Evolutionary conservation across 2,888 invertebrate species (phyloP), one percentile per base, ranked within the genome.

Genomic region (Bibio marci): DNA sequence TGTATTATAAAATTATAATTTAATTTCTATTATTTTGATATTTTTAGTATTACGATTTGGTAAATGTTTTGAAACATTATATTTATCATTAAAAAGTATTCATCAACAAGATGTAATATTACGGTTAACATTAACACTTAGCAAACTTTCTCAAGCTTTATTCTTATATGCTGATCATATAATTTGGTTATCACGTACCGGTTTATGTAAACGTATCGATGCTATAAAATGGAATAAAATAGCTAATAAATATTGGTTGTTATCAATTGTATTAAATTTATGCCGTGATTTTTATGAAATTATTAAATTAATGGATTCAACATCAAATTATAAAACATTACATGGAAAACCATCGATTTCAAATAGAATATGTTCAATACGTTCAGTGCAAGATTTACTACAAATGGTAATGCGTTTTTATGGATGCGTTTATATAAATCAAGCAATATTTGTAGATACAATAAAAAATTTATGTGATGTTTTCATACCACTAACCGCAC

Each of bases 221-320:
- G 68, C 77, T 0, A 74, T 77, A 34, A 80, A 76, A 53, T 88
- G 87, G 87, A 72, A 71, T 38, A 65, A 64, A 34, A 64, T 71
- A 8, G 73, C 80, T 3, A 80, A 82, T 50, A 79, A 74, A 55
- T 90, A 87, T 55, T 92, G 90, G 90, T 59, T 91, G 2, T 66
- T 83, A 44, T 80, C 83, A 2, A 76, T 90, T 13, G 65, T 80
- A 11, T 73, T 88, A 59, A 86, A 85, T 53, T 61, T 91, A 41
- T 64, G 73, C 1, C 69, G 90, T 50, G 90, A 92, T 58, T 55
- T 82, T n/a, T 86, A 88, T 59, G 90, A 91, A 65, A 78, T 88
- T 41, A 48, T 69, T 34, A 67, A 70, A 44, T 63, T 80, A 22
- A 50, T 80, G 35, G 71, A 77, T 50, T 27, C 18, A 30, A 11